Evolutionary conservation across 2,888 invertebrate species (phyloP), one percentile per base, ranked within the genome.

Genomic region (Trilocha varians): DNA sequence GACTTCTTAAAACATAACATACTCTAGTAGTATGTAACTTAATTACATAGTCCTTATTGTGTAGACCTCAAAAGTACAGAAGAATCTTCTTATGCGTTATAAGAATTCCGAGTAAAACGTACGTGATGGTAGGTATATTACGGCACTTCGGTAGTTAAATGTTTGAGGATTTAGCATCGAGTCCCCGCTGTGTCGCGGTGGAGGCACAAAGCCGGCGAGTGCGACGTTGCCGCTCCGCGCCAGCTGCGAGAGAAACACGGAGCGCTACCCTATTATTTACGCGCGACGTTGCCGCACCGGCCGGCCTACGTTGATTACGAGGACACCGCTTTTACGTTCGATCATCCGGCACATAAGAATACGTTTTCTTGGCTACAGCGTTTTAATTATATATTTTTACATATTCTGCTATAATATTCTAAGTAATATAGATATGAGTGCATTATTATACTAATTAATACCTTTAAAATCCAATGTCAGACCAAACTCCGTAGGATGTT

Each of bases 201-300:
- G 70, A 69, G 67, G 68, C 70, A 73, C 64, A 69, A 65, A 57
- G 58, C 62, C 57, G 60, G 55, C 58, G 59, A 55, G 65, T 54
- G 82, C 82, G 78, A 70, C 76, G 85, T 84, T 84, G 84, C 83
- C 83, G 67, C 71, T 69, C 55, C 65, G 75, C 80, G 79, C 83
- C 84, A 80, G 82, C 85, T 84, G 85, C 80, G 82, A 84, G 82
- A 82, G 83, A 80, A 82, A 83, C 76, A 84, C 77, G 73, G 75
- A 71, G 76, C 77, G 80, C 77, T 83, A 85, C 85, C 85, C 85
- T 84, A 84, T 85, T 84, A 84, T 84, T 84, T 84, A 84, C 83
- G 78, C 80, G 85, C 83, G 82, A 62, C 78, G 85, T 85, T 85
- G 85, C 83, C 85, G 65, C 58, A 50, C 67, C 78, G 79, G 58